Evolutionary conservation across 2,888 invertebrate genomes (phyloP).

Genomic region (Brenthis hecate): DNA sequence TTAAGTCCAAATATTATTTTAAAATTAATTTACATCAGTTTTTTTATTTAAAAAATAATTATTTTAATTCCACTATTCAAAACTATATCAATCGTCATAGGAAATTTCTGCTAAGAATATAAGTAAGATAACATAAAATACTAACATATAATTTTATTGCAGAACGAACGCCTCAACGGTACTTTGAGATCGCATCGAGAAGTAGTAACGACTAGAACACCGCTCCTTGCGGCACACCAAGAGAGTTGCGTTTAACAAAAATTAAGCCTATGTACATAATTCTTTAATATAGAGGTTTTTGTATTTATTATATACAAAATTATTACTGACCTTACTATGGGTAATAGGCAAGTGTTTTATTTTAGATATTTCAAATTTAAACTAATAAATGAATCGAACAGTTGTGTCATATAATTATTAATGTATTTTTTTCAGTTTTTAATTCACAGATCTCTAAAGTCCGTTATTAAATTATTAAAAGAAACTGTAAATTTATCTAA

Average conservation of each 20-base stretch:
- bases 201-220: constrained; percentile 87
- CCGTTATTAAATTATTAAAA: background rate
- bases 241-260: constrained; percentile 84
- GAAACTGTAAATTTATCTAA: background rate
- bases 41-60: too few species aligned
- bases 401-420: background rate
- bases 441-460: constrained; percentile 1
- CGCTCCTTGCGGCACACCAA: constrained; percentile 84
- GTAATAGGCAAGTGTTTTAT: too few species aligned
- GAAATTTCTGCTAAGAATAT: too few species aligned
- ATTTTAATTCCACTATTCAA: too few species aligned
- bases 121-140: background rate
- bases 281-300: background rate
- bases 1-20: too few species aligned
- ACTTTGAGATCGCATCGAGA: constrained; percentile 71
- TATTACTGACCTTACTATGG: background rate
- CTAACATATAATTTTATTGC: constrained; percentile 41
- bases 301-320: background rate
- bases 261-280: constrained; percentile 28
- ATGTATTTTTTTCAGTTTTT: background rate
- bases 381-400: constrained; percentile 10
- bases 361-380: constrained; percentile 11
- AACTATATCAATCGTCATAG: too few species aligned
- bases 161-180: constrained; percentile 69
- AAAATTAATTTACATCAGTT: too few species aligned